Base-by-base conservation (phyloP, 2,888 invertebrate species). In the Panzeria rudis region DNA sequence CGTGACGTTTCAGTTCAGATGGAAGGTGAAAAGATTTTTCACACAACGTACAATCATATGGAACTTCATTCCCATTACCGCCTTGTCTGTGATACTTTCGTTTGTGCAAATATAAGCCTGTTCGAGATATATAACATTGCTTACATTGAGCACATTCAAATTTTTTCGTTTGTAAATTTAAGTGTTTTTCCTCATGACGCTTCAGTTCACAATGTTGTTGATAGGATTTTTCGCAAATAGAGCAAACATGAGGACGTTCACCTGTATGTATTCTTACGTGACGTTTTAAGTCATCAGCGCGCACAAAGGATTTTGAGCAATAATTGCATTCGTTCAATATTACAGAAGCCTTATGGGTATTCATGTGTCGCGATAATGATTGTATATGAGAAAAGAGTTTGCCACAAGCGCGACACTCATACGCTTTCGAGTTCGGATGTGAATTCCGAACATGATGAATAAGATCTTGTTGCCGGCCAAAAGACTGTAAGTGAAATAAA, bases 301-400 rank as follows among this genome's bases (percentile, higher is more conserved):
- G 86, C 25, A 81, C 25, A 77, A 87, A 87, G 0, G 68, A 13
- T 76, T 86, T 87, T 7, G 54, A 20, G 54, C 87, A 87, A 41
- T 52, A 61, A 2, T 69, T 41, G 20, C 87, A 87, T 15, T 64
- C 41, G 9, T 86, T 56, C 41, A 76, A 81, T n/a, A 73, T 20
- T 17, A 78, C 38, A 3, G 44, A 15, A 0, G 56, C 20, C 59
- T 79, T 83, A 44, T 87, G 87, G 5, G 38, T 77, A n/a, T 84
- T 86, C 86, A 87, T 87, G 38, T 87, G 87, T 9, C 87, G 86
- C 5, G 87, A 87, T 32, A 87, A 59, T 2, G 87, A 87, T 62
- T 87, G 87, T 13, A 86, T 81, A 52, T 87, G 87, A 4, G 86
- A 75, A 64, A 87, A 87, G 5, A 71, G 56, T 3, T 54, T 68